These are phyloP conservation scores for Synanceia verrucosa DNA, from an alignment of 2,797 vertebrate genomes.

Conservation along the genomic window DNA sequence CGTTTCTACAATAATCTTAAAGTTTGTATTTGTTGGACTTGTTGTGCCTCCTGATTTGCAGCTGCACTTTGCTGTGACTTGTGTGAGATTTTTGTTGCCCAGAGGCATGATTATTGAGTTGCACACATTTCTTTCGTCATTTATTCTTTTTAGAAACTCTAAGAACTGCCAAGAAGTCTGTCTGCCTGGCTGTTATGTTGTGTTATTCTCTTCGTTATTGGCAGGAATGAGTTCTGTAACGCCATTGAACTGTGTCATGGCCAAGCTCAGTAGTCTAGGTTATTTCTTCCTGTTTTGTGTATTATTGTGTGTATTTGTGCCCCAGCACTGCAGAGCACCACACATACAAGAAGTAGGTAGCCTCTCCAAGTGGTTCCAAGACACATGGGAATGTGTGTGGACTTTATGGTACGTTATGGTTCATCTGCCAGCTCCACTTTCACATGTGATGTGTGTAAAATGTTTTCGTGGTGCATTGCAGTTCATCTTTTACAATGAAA, in stretches of 20 bases:
- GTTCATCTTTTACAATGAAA: neutral
- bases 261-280: constrained; percentile 28
- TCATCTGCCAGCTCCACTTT: neutral
- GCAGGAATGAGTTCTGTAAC: constrained; percentile 18
- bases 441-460: neutral
- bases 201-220: constrained; percentile 33
- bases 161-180: constrained; percentile 5
- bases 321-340: neutral
- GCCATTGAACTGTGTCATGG: constrained; percentile 45
- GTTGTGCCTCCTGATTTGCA: constrained; percentile 1
- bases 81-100: constrained; percentile 31
- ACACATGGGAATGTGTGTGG: neutral
- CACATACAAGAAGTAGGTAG: neutral
- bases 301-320: constrained; percentile 13
- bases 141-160: constrained; percentile 41
- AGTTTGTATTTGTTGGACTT: neutral
- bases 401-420: neutral
- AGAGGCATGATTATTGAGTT: constrained; percentile 46
- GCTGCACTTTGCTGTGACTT: constrained; percentile 35
- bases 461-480: constrained; percentile 17
- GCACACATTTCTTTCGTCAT: too few species aligned
- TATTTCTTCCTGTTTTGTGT: constrained; percentile 24
- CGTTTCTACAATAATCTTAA: neutral
- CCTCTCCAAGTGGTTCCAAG: neutral
- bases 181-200: constrained; percentile 20